Conservation (phyloP, 2,888 invertebrate species). For the Tiliacea aurago region DNA sequence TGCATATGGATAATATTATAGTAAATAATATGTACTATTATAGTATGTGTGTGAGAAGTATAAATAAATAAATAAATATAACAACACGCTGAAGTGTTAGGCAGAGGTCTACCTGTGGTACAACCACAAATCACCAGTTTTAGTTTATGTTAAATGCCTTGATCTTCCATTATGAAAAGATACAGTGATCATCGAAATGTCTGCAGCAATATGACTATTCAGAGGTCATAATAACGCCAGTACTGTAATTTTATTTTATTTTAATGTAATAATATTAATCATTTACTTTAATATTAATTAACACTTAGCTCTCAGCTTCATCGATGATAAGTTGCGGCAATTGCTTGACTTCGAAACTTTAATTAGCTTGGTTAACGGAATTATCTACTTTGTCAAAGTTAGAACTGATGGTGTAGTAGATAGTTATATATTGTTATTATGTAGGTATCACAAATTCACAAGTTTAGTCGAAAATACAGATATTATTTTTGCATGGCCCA, state of each 20-base stretch:
- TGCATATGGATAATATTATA: too few relatives aligned
- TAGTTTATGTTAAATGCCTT: neutral
- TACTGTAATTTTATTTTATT: neutral
- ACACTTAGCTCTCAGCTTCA: constrained; percentile 13
- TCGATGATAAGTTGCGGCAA: constrained; percentile 26
- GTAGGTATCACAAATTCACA: too few relatives aligned
- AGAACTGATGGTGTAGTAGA: neutral
- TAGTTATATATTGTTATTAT: neutral
- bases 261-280: neutral
- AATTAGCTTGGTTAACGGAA: constrained; percentile 35
- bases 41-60: too few relatives aligned
- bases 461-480: neutral
- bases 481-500: neutral
- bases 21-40: too few relatives aligned
- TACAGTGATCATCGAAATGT: neutral
- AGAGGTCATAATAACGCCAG: neutral
- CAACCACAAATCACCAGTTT: neutral
- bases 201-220: neutral
- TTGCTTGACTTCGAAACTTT: constrained; percentile 42
- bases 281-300: constrained; percentile 16
- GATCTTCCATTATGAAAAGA: neutral
- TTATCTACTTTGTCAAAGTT: constrained; percentile 39
- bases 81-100: neutral
- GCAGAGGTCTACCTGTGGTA: neutral
- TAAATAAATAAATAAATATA: neutral